Percentiles rank a stretch among this genome's conserved stretches.
Evolutionary conservation across 2,888 invertebrate species (phyloP).

Genomic region (Archips crataeganus): DNA sequence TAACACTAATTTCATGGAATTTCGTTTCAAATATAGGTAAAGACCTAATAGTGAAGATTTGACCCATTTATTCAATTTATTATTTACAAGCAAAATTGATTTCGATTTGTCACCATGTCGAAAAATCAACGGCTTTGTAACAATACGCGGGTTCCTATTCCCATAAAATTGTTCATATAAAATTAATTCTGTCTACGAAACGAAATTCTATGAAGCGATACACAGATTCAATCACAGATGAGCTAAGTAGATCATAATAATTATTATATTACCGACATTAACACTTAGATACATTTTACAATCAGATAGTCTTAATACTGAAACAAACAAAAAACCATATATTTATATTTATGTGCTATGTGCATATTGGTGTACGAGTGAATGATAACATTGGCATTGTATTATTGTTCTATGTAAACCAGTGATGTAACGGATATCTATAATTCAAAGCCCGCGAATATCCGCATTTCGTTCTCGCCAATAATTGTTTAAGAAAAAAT

Average conservation of each 20-base stretch:
- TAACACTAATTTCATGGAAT: not conserved
- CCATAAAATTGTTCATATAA: no score
- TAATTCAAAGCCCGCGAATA: not conserved
- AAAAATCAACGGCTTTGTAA: no score
- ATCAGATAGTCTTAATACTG: not conserved
- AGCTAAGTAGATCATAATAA: no score
- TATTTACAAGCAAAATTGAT: no score
- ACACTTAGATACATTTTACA: not conserved
- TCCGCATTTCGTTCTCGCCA: not conserved
- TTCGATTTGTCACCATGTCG: no score
- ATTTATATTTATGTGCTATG: not conserved
- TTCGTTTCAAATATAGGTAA: not conserved
- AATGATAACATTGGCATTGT: conserved; percentile 69
- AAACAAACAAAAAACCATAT: not conserved
- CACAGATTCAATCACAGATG: no score
- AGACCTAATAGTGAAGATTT: not conserved
- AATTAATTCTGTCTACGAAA: no score
- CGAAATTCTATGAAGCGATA: no score
- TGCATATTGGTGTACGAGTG: conserved; percentile 55
- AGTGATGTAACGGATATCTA: conserved; percentile 28
- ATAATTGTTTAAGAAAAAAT: not conserved
- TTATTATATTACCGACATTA: no score
- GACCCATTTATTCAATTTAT: not conserved
- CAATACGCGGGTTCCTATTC: no score
- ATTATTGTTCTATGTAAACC: conserved; percentile 43